These are phyloP conservation scores for Laodelphax striatellus DNA, from an alignment of 1,140 invertebrate species.

Conservation along the genomic window DNA sequence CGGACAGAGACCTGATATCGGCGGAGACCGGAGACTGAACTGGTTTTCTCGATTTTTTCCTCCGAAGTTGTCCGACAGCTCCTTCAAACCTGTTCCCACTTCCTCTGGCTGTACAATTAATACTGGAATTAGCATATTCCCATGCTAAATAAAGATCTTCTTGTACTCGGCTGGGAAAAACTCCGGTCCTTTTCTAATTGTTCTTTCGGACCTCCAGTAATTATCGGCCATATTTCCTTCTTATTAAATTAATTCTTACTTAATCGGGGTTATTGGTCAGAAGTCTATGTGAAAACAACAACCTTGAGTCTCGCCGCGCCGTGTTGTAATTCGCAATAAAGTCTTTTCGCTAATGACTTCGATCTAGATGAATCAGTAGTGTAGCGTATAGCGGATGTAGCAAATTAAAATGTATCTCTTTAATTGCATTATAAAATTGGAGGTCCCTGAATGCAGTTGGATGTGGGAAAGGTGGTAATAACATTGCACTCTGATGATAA, in stretches of 20 bases:
- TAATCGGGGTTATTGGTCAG: no score
- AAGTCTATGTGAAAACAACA: no score
- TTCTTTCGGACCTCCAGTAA: neutral
- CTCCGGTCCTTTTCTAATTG: neutral
- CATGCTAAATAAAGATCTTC: slow-evolving; percentile 2
- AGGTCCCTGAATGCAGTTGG: no score
- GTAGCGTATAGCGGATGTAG: no score
- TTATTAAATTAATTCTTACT: neutral
- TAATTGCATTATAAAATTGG: no score
- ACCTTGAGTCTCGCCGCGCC: no score
- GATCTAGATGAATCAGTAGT: no score
- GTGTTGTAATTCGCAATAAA: no score
- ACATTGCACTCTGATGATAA: no score
- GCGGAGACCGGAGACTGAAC: neutral
- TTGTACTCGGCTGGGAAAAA: neutral
- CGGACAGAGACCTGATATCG: neutral
- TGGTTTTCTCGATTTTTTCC: neutral
- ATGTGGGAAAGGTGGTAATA: no score
- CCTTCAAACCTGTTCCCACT: neutral
- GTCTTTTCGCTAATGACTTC: no score
- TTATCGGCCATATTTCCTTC: neutral
- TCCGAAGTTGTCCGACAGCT: neutral
- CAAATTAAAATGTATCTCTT: no score
- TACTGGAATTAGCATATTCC: neutral
- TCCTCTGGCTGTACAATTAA: neutral